A percentile compares a stretch with the other conserved stretches of the same genome.
Conservation (phyloP, 2,113 vertebrate species). For the Petrocephalus zakoni region DNA sequence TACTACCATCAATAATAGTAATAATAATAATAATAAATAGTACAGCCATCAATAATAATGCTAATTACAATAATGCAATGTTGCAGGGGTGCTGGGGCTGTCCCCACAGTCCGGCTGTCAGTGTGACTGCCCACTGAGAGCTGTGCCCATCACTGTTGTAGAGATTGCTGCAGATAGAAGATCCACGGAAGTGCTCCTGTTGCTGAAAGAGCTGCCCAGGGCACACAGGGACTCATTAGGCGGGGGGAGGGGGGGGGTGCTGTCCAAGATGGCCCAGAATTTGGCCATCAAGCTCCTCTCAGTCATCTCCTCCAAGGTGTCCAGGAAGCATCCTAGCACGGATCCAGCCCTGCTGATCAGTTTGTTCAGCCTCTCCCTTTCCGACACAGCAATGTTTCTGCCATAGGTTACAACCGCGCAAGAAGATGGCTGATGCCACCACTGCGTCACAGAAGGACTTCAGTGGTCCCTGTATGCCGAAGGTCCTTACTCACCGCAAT, state of each 20-base stretch:
- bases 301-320: background rate
- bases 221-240: background rate
- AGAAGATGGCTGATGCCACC: background rate
- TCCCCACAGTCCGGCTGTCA: background rate
- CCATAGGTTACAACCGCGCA: background rate
- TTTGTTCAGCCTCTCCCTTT: background rate
- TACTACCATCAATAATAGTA: too few species aligned
- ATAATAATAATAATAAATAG: too few species aligned
- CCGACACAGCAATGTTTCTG: background rate
- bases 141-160: background rate
- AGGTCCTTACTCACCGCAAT: background rate
- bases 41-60: background rate
- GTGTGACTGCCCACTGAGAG: too few species aligned
- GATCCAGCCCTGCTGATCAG: background rate
- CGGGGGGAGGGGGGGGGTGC: background rate
- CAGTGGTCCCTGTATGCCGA: background rate
- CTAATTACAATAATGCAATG: background rate
- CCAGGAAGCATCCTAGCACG: background rate
- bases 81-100: background rate
- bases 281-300: background rate
- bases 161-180: background rate
- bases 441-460: background rate
- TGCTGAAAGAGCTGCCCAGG: background rate
- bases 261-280: background rate
- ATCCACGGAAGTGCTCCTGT: background rate